Conservation (phyloP, 2,888 invertebrate species). For the Chymomyza caudatula region DNA sequence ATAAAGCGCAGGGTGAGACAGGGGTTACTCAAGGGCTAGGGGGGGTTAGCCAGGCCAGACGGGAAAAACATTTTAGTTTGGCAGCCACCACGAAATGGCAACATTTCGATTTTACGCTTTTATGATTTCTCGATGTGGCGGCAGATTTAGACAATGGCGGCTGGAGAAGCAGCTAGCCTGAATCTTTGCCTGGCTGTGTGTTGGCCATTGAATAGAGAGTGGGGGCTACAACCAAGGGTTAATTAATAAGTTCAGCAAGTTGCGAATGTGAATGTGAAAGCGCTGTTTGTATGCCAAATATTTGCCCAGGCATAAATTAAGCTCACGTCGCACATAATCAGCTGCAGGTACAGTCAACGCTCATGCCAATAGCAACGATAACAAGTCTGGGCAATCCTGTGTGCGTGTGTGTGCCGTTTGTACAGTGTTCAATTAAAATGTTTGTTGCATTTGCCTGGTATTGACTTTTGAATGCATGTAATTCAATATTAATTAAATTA, state of each 20-base stretch:
- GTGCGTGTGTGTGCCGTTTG: not conserved
- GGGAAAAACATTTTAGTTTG: constrained; percentile 46
- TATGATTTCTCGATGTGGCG: constrained; percentile 63
- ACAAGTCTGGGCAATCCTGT: constrained; percentile 5
- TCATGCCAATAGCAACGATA: constrained; percentile 7
- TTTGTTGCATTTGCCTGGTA: constrained; percentile 12
- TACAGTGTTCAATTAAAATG: constrained; percentile 29
- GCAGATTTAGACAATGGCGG: constrained; percentile 1
- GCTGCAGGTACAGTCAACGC: constrained; percentile 38
- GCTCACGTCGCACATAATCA: constrained; percentile 10
- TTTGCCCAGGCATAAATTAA: constrained; percentile 63
- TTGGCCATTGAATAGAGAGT: not conserved
- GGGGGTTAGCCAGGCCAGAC: constrained; percentile 21
- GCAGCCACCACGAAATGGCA: constrained; percentile 64
- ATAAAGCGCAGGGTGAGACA: constrained; percentile 22
- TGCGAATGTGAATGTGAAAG: constrained; percentile 11
- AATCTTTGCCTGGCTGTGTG: constrained; percentile 31
- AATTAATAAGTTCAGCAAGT: constrained; percentile 58
- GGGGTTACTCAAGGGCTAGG: not conserved
- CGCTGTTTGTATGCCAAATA: constrained; percentile 61
- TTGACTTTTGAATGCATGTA: constrained; percentile 31
- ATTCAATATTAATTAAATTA: constrained; percentile 69
- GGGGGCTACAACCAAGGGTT: constrained; percentile 17
- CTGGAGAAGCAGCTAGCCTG: constrained; percentile 14
- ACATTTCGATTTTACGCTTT: constrained; percentile 72